Conservation (phyloP, 2,797 vertebrate genomes). For the Characodon lateralis region DNA sequence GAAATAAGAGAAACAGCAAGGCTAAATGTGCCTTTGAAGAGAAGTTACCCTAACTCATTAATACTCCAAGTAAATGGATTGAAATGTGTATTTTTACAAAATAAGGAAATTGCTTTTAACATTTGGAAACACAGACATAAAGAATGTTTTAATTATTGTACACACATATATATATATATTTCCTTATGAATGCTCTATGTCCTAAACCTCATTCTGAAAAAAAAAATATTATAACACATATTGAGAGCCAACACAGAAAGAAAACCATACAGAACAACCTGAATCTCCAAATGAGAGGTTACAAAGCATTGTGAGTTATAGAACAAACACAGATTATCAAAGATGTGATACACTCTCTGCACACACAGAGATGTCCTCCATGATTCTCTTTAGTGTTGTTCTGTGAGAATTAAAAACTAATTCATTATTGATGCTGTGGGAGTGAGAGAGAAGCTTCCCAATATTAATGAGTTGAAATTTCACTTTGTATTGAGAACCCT, state of each 20-base stretch:
- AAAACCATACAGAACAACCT: background rate
- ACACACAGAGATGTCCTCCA: background rate
- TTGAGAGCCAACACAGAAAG: background rate
- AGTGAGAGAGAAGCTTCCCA: conserved; percentile 6
- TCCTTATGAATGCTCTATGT: background rate
- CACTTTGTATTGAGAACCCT: background rate
- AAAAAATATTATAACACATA: background rate
- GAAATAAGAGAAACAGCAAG: background rate
- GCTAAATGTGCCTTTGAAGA: background rate
- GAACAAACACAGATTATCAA: background rate
- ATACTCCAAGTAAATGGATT: background rate
- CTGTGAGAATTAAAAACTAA: conserved; percentile 9
- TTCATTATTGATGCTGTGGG: conserved; percentile 15
- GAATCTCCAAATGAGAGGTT: background rate
- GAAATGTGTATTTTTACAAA: background rate
- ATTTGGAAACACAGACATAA: too few species aligned
- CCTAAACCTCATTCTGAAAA: background rate
- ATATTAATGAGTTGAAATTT: conserved; percentile 7
- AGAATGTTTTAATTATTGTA: background rate
- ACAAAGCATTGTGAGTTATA: background rate
- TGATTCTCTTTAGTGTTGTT: background rate
- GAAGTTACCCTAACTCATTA: background rate
- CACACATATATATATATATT: too few species aligned
- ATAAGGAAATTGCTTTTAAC: background rate
- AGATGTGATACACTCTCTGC: background rate